Conservation (phyloP, 2,888 invertebrate genomes). For the Megalurothrips usitatus region DNA sequence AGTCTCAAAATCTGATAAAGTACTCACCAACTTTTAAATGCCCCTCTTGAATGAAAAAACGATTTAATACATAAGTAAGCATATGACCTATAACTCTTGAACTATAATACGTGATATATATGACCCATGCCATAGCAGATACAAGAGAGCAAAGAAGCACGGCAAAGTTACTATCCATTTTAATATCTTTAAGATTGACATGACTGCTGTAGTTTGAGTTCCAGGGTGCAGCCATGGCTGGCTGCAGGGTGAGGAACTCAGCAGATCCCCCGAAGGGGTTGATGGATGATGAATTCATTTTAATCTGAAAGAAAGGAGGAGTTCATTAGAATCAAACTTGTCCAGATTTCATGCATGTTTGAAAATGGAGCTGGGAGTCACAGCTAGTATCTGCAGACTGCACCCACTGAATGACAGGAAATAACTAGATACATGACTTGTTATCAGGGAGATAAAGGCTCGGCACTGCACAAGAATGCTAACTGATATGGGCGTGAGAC, state of each 20-base stretch:
- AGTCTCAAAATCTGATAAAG: constrained; percentile 32
- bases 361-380: neutral
- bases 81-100: constrained; percentile 86
- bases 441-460: neutral
- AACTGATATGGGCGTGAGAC: neutral
- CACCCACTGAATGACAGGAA: neutral
- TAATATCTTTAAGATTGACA: constrained; percentile 57
- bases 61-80: constrained; percentile 81
- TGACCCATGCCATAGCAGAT: constrained; percentile 83
- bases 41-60: constrained; percentile 78
- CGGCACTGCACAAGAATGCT: neutral
- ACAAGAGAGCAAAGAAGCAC: constrained; percentile 75
- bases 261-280: neutral
- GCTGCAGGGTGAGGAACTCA: neutral
- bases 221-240: constrained; percentile 8
- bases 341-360: neutral
- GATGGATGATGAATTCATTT: neutral
- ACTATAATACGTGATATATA: constrained; percentile 93
- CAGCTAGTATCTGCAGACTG: neutral
- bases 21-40: constrained; percentile 81
- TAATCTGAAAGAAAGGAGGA: neutral
- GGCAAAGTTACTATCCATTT: constrained; percentile 71
- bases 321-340: too few relatives aligned
- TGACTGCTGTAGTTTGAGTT: neutral
- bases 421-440: neutral